These are phyloP conservation scores for Macrosteles quadrilineatus DNA, from an alignment of 1,140 invertebrate species.

Conservation along the genomic window DNA sequence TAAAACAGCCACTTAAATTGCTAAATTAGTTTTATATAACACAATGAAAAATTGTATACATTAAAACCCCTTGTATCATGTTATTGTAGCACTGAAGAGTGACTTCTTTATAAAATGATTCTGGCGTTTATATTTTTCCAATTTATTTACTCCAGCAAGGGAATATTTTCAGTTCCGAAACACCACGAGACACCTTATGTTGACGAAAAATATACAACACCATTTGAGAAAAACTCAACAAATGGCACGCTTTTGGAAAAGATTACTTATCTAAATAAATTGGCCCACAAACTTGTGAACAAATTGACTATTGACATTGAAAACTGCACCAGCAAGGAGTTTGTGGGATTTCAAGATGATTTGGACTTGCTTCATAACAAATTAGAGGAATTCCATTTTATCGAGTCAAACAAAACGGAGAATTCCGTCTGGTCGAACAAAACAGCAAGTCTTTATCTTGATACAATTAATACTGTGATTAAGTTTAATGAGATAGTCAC, in stretches of 20 bases:
- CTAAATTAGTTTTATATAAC: too few relatives aligned
- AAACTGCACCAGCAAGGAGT: background rate
- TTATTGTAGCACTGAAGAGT: too few relatives aligned
- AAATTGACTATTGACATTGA: background rate
- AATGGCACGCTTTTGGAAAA: background rate
- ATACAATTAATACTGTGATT: slow-evolving; percentile 5
- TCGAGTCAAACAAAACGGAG: background rate
- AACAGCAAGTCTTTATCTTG: background rate
- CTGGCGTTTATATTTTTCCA: too few relatives aligned
- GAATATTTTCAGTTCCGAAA: background rate
- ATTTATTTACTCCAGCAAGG: background rate
- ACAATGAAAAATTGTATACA: too few relatives aligned
- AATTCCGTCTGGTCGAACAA: background rate
- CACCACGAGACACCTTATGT: slow-evolving; percentile 3
- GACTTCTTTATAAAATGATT: too few relatives aligned
- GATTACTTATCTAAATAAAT: background rate
- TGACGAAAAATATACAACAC: background rate
- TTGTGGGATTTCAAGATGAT: background rate
- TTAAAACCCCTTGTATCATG: too few relatives aligned
- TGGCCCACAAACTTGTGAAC: background rate
- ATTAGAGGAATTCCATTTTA: background rate
- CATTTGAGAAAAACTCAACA: background rate
- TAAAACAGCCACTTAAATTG: too few relatives aligned
- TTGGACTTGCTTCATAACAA: background rate
- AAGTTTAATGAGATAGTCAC: slow-evolving; percentile 4